phyloP scores from a whole-genome alignment of 2,888 invertebrate genomes.

The Tachystola acroxantha region DNA sequence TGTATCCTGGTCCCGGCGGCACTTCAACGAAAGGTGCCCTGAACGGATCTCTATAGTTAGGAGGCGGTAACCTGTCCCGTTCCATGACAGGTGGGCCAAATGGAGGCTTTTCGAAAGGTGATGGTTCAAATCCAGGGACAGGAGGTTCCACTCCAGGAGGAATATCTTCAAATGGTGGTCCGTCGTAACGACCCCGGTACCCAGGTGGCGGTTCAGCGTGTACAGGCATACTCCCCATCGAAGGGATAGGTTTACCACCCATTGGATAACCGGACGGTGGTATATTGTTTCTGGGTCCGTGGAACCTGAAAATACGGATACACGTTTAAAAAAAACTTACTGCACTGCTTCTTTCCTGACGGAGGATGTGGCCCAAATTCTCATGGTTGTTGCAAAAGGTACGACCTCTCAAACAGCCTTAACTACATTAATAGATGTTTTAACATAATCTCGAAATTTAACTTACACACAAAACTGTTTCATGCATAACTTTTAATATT shows the following conservation, averaged over 20 bases:
- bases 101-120: conserved; percentile 71
- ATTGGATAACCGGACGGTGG: conserved; percentile 53
- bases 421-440: too few species aligned
- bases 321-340: background rate
- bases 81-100: conserved; percentile 57
- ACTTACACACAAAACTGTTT: too few species aligned
- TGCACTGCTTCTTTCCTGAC: too few species aligned
- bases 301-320: conserved; percentile 66
- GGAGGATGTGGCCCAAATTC: too few species aligned
- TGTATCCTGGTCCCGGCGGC: conserved; percentile 37
- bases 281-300: conserved; percentile 53
- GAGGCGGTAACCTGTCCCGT: conserved; percentile 55
- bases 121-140: conserved; percentile 79
- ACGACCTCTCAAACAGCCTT: too few species aligned
- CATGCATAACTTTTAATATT: too few species aligned
- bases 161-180: conserved; percentile 73
- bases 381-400: too few species aligned
- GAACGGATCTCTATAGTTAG: conserved; percentile 57
- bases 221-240: conserved; percentile 41
- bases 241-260: conserved; percentile 51
- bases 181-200: conserved; percentile 63
- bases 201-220: conserved; percentile 52
- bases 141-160: conserved; percentile 82
- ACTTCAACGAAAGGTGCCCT: conserved; percentile 52
- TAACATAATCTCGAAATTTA: too few species aligned